Conservation (phyloP, 2,888 invertebrate genomes). For the Euplagia quadripunctaria region DNA sequence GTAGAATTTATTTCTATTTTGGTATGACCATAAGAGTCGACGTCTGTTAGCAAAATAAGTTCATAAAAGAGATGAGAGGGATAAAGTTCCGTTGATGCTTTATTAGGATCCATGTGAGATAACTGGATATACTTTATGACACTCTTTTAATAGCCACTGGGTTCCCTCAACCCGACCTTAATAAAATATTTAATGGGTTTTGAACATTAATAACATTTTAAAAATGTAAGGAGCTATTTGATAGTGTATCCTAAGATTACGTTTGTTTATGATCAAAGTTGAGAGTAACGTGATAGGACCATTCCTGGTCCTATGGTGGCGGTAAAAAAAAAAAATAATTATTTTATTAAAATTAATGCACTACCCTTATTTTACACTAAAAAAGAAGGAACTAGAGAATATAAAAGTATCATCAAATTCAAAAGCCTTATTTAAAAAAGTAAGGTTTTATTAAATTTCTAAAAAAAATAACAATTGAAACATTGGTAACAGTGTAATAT, state of each 20-base stretch:
- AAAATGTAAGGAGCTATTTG: conserved; percentile 44
- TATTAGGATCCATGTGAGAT: conserved; percentile 73
- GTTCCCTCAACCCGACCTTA: conserved; percentile 61
- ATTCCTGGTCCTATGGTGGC: too few relatives aligned
- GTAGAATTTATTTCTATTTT: not conserved
- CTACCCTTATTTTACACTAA: not conserved
- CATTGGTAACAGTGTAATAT: too few relatives aligned
- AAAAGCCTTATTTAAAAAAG: too few relatives aligned
- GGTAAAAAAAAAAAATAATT: not conserved
- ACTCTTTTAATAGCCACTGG: conserved; percentile 73
- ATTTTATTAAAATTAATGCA: not conserved
- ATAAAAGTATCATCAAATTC: too few relatives aligned
- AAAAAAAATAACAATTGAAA: too few relatives aligned
- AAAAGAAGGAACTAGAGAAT: too few relatives aligned
- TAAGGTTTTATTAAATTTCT: too few relatives aligned
- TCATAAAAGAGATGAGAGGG: conserved; percentile 50
- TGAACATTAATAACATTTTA: conserved; percentile 54
- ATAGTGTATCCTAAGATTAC: conserved; percentile 26
- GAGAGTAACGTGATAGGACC: not conserved
- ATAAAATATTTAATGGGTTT: conserved; percentile 59
- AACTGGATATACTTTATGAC: conserved; percentile 73
- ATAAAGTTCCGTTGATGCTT: conserved; percentile 68
- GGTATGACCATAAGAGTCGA: conserved; percentile 29
- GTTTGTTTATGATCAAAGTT: conserved; percentile 22
- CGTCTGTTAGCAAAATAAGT: conserved; percentile 33